phyloP scores from a whole-genome alignment of 2,888 invertebrate genomes.

The Coleophora deauratella region DNA sequence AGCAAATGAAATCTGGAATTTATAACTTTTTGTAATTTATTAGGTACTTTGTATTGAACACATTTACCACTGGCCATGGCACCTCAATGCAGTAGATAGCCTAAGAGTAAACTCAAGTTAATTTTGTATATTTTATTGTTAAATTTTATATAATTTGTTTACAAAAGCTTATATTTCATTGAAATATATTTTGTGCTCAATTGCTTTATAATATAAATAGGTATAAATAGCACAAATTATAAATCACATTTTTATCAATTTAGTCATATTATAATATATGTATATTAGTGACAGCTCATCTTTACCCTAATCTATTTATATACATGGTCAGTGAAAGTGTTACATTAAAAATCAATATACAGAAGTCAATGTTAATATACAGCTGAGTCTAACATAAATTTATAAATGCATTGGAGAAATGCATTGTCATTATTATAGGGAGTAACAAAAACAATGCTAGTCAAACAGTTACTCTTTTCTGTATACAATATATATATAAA shows the following conservation, averaged over 20 bases:
- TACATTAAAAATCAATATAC: slow-evolving; percentile 21
- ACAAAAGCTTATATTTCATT: slow-evolving; percentile 37
- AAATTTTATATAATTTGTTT: slow-evolving; percentile 40
- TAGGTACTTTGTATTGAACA: too few species aligned
- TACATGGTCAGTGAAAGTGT: slow-evolving; percentile 28
- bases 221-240: slow-evolving; percentile 22
- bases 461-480: slow-evolving; percentile 43
- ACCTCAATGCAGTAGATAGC: neutral
- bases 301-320: too few species aligned
- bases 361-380: slow-evolving; percentile 40
- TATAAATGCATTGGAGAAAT: slow-evolving; percentile 35
- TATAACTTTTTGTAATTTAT: too few species aligned
- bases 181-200: slow-evolving; percentile 41
- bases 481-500: slow-evolving; percentile 27
- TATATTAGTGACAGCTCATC: too few species aligned
- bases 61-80: too few species aligned
- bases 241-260: slow-evolving; percentile 13
- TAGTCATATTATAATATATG: slow-evolving; percentile 4
- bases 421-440: slow-evolving; percentile 18
- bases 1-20: too few species aligned
- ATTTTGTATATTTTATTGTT: slow-evolving; percentile 23
- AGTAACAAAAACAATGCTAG: slow-evolving; percentile 49
- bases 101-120: slow-evolving; percentile 1
- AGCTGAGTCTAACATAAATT: slow-evolving; percentile 28
- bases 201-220: slow-evolving; percentile 15